Evolutionary conservation across 1,140 invertebrate genomes (phyloP).

Genomic region (Drosophila repleta): DNA sequence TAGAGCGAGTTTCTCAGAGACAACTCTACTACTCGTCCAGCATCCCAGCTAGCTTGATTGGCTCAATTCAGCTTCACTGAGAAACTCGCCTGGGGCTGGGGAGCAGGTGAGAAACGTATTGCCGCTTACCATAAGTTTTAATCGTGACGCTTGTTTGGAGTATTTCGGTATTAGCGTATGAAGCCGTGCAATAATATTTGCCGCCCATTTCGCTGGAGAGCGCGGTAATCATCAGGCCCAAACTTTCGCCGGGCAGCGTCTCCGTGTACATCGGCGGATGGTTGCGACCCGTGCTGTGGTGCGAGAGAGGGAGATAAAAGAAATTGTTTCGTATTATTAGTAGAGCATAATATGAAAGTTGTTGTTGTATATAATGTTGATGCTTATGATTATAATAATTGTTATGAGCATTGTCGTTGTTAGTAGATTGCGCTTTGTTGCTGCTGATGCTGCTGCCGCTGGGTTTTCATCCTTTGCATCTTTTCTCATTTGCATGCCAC

Average conservation of each 20-base stretch:
- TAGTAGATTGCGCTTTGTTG: slow-evolving; percentile 53
- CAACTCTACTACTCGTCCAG: too few species aligned
- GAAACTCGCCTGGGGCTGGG: too few species aligned
- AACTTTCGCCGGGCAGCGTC: slow-evolving; percentile 86
- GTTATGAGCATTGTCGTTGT: slow-evolving; percentile 59
- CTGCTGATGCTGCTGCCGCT: slow-evolving; percentile 10
- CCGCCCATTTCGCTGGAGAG: slow-evolving; percentile 91
- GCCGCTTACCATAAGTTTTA: slow-evolving; percentile 89
- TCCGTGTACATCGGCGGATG: slow-evolving; percentile 88
- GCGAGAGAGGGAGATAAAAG: slow-evolving; percentile 19
- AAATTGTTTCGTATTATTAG: slow-evolving; percentile 53
- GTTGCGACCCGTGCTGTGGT: slow-evolving; percentile 74
- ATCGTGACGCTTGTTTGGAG: slow-evolving; percentile 88
- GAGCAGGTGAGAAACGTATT: too few species aligned
- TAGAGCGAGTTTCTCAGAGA: too few species aligned
- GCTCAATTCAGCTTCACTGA: too few species aligned
- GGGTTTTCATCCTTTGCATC: slow-evolving; percentile 5
- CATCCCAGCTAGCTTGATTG: too few species aligned
- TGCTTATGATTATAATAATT: slow-evolving; percentile 74
- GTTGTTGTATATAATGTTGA: slow-evolving; percentile 59
- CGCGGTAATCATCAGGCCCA: slow-evolving; percentile 90
- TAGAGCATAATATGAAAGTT: slow-evolving; percentile 62
- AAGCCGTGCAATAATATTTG: slow-evolving; percentile 92
- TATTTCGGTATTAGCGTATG: slow-evolving; percentile 88
- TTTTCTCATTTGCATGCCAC: slow-evolving; percentile 54